Evolutionary conservation across 1,140 invertebrate genomes (phyloP).

Genomic region (Drosophila dunni): DNA sequence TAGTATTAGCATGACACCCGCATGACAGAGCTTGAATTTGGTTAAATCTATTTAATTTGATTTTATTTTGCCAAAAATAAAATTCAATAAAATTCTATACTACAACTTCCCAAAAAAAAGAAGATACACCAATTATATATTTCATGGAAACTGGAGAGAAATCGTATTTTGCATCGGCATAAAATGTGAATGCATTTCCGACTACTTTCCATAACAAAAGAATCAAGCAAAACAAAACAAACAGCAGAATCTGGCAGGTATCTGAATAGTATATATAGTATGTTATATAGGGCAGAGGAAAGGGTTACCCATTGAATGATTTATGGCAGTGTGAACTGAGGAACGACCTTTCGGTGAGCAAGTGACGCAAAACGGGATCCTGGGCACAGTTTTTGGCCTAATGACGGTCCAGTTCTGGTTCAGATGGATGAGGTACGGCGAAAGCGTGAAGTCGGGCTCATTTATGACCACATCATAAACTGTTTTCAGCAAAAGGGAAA

Average conservation of each 20-base stretch:
- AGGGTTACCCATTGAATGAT: conserved; percentile 60
- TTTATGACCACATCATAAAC: conserved; percentile 71
- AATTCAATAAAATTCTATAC: background rate
- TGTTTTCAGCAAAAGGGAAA: conserved; percentile 44
- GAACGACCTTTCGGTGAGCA: conserved; percentile 24
- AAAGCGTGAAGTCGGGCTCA: conserved; percentile 69
- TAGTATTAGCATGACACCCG: too few relatives aligned
- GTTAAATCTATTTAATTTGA: too few relatives aligned
- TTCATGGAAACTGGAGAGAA: background rate
- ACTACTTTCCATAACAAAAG: conserved; percentile 37
- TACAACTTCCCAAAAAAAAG: background rate
- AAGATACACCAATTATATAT: background rate
- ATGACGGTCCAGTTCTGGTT: conserved; percentile 30
- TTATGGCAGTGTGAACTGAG: conserved; percentile 56
- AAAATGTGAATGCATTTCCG: conserved; percentile 17
- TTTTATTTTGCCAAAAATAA: too few relatives aligned
- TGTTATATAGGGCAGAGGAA: conserved; percentile 34
- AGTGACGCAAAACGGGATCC: conserved; percentile 64
- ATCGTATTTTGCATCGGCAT: conserved; percentile 10
- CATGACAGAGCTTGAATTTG: too few relatives aligned
- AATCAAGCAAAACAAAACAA: conserved; percentile 2
- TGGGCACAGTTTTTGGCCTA: conserved; percentile 38
- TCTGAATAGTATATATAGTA: background rate
- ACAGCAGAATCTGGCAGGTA: conserved; percentile 34
- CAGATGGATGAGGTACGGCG: conserved; percentile 29